A percentile compares a stretch with the other conserved stretches of the same genome.
Evolutionary conservation across 2,797 vertebrate genomes (phyloP).

Genomic region (Neosilurus mollespiculum): DNA sequence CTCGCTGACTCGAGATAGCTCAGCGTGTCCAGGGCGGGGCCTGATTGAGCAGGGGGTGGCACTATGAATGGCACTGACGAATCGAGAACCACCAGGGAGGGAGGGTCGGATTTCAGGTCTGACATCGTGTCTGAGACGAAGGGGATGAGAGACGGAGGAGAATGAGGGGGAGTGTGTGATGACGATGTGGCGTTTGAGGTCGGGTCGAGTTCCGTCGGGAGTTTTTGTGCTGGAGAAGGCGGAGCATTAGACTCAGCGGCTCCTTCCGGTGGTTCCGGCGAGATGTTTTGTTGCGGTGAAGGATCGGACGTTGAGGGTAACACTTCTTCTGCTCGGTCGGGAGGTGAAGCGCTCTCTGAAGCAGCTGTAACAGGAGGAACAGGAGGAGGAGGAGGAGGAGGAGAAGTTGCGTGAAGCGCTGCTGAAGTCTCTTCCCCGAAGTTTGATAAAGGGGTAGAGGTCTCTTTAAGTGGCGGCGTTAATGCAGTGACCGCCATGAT

Average conservation of each 20-base stretch:
- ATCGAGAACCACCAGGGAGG: slow-evolving; percentile 71
- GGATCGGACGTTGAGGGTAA: slow-evolving; percentile 16
- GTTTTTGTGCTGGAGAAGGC: slow-evolving; percentile 57
- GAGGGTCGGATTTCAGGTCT: slow-evolving; percentile 57
- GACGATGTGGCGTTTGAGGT: slow-evolving; percentile 57
- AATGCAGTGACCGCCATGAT: slow-evolving; percentile 54
- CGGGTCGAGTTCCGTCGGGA: slow-evolving; percentile 61
- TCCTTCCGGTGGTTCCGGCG: slow-evolving; percentile 32
- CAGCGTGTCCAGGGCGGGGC: slow-evolving; percentile 79
- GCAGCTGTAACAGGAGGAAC: not conserved
- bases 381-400: no score
- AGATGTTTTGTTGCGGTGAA: not conserved
- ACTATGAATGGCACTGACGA: slow-evolving; percentile 52
- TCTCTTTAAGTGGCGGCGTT: not conserved
- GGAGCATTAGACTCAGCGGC: slow-evolving; percentile 39
- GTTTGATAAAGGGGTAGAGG: not conserved
- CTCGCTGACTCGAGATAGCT: slow-evolving; percentile 89
- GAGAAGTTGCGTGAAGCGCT: not conserved
- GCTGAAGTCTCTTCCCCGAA: not conserved
- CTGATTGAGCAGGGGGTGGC: slow-evolving; percentile 47
- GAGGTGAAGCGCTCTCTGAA: not conserved
- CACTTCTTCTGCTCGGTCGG: slow-evolving; percentile 14
- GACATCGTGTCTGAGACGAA: slow-evolving; percentile 33
- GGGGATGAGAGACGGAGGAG: slow-evolving; percentile 39
- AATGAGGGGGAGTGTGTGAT: slow-evolving; percentile 36